Percentiles rank a stretch among this genome's conserved stretches.
Conservation (phyloP, 2,113 vertebrate genomes). For the Chaetodon trifascialis region DNA sequence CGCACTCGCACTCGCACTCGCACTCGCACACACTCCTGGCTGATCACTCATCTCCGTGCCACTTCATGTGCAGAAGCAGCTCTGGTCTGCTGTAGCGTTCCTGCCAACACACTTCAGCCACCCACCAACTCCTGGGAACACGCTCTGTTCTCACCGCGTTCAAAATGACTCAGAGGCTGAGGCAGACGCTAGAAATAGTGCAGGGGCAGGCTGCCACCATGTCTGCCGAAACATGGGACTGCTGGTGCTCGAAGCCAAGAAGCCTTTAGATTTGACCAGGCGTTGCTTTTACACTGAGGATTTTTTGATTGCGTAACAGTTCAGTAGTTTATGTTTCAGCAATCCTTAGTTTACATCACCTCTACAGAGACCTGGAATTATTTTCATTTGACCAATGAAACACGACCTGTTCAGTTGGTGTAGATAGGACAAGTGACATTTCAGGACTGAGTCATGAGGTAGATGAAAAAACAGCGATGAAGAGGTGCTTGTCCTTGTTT, state of each 20-base stretch:
- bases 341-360: not conserved
- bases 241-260: conserved; percentile 42
- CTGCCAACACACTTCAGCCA: conserved; percentile 74
- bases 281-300: conserved; percentile 15
- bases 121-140: conserved; percentile 78
- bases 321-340: not conserved
- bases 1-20: too few species aligned
- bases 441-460: not conserved
- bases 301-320: conserved; percentile 20
- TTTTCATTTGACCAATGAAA: not conserved
- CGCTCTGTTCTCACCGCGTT: conserved; percentile 67
- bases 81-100: conserved; percentile 58
- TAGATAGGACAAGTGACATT: not conserved
- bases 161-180: conserved; percentile 73
- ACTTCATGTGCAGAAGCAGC: conserved; percentile 65
- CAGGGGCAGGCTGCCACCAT: conserved; percentile 49
- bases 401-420: not conserved
- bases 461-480: not conserved
- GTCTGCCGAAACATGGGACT: conserved; percentile 54
- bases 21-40: conserved; percentile 3
- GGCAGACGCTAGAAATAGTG: conserved; percentile 71
- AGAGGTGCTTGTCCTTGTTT: not conserved
- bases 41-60: conserved; percentile 48
- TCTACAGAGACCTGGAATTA: not conserved
- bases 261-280: conserved; percentile 38